phyloP scores from a whole-genome alignment of 2,888 invertebrate genomes.

The Gerris lacustris region DNA sequence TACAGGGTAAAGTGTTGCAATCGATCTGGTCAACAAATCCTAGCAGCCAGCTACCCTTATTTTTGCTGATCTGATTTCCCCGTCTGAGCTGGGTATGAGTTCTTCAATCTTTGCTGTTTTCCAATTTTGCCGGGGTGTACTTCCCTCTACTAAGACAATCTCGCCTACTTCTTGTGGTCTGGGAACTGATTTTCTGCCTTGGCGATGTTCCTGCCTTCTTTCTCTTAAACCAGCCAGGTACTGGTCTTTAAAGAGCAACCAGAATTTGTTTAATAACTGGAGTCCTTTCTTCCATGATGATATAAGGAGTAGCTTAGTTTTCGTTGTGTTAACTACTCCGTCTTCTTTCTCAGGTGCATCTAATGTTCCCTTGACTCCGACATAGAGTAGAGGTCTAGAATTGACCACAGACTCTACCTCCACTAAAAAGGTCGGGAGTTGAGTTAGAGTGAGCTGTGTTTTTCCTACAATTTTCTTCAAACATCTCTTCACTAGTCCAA shows the following conservation, averaged over 20 bases:
- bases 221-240: constrained; percentile 9
- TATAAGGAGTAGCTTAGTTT: background rate
- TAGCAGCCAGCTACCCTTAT: background rate
- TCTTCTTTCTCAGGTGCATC: no score
- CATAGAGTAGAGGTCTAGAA: constrained; percentile 9
- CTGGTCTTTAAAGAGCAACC: constrained; percentile 7
- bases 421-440: constrained; percentile 2
- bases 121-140: no score
- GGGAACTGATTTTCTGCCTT: background rate
- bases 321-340: background rate
- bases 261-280: constrained; percentile 1
- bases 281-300: constrained; percentile 12
- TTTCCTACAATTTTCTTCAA: background rate
- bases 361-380: background rate
- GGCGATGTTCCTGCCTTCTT: background rate
- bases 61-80: background rate
- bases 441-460: background rate
- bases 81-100: background rate
- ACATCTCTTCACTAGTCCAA: constrained; percentile 15
- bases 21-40: background rate
- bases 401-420: constrained; percentile 13
- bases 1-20: background rate
- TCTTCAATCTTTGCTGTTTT: no score
- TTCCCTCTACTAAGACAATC: background rate
- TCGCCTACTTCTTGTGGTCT: background rate